phyloP scores from a whole-genome alignment of 1,140 invertebrate genomes.

The Apis dorsata region DNA sequence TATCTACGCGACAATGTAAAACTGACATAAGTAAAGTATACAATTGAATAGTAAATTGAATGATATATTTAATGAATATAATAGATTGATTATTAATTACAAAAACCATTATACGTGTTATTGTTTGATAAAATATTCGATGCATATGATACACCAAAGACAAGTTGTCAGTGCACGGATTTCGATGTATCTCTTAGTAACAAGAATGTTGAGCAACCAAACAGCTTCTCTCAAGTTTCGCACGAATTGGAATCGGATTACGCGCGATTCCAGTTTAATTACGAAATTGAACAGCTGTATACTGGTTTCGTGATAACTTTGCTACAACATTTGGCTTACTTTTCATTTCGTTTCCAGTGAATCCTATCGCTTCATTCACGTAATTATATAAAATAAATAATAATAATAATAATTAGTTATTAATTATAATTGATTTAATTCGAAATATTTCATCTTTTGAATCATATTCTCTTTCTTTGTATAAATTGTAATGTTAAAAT shows the following conservation, averaged over 20 bases:
- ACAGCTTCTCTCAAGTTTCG: conserved; percentile 42
- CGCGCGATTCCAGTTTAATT: conserved; percentile 48
- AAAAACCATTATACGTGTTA: not conserved
- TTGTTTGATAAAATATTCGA: not conserved
- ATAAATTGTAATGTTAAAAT: too few relatives aligned
- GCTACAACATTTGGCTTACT: not conserved
- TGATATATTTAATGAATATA: not conserved
- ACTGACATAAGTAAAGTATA: not conserved
- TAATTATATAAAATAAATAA: not conserved
- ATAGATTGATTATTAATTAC: not conserved
- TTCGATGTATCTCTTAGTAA: not conserved
- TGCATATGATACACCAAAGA: not conserved
- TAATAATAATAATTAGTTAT: not conserved
- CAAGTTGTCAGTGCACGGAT: not conserved
- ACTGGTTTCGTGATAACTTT: conserved; percentile 31
- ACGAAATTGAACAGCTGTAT: conserved; percentile 43
- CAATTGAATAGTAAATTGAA: not conserved
- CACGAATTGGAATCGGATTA: conserved; percentile 52
- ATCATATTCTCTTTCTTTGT: too few relatives aligned
- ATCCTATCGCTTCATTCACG: not conserved
- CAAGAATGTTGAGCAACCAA: conserved; percentile 39
- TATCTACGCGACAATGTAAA: not conserved
- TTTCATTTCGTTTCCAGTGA: not conserved
- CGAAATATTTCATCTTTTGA: too few relatives aligned
- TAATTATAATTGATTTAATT: too few relatives aligned